Conservation (phyloP, 2,888 invertebrate species). For the Frankliniella fusca region DNA sequence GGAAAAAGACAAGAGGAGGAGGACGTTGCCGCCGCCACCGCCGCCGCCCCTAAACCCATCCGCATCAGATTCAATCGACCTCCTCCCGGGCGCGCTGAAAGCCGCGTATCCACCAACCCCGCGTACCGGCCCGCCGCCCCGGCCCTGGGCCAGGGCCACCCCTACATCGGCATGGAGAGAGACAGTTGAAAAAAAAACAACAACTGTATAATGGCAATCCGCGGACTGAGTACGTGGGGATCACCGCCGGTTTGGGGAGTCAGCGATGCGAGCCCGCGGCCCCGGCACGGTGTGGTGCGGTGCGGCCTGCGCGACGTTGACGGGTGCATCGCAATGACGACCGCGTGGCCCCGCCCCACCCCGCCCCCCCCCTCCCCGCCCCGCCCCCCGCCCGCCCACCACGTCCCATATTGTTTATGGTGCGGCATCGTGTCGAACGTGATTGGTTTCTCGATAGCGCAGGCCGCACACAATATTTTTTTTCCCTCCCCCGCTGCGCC, state of each 20-base stretch:
- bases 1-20: too few species aligned
- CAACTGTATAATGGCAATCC: not conserved
- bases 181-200: not conserved
- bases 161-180: not conserved
- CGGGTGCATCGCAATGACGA: not conserved
- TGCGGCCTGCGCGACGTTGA: not conserved
- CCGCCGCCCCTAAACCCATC: not conserved
- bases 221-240: not conserved
- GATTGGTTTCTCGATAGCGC: conserved; percentile 5
- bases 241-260: not conserved
- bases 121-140: too few species aligned
- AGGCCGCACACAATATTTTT: not conserved
- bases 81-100: not conserved
- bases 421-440: conserved; percentile 10
- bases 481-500: not conserved
- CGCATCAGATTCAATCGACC: not conserved
- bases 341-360: not conserved
- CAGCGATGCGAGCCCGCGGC: too few species aligned
- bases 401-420: not conserved
- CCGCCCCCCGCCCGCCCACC: not conserved
- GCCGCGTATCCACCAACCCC: too few species aligned
- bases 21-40: too few species aligned
- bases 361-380: too few species aligned
- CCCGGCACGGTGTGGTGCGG: not conserved
- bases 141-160: not conserved